Evolutionary conservation across 1,140 invertebrate species (phyloP), one percentile per base, ranked within the genome.

Genomic region (Brachionus paranguensis): DNA sequence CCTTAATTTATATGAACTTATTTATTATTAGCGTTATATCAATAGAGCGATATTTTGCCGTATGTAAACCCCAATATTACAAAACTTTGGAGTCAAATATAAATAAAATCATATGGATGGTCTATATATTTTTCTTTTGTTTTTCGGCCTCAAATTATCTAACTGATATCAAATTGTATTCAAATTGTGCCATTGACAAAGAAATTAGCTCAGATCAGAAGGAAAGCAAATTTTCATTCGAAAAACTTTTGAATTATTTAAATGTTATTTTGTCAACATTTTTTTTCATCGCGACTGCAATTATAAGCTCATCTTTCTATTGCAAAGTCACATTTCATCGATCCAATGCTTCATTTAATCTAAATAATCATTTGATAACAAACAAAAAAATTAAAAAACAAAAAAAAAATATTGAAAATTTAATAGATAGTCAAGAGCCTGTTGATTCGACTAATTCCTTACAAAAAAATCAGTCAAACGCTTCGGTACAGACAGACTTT

Each of bases 21-120:
- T 76, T 76, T 50, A 81, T 68, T 3, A 64, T 81, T 10, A 81
- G 53, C 37, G 37, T 81, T 14, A 81, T 81, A 27, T 81, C 78
- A 45, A 37, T 81, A 37, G 78, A 81, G 29, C 11, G 78, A 64
- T 81, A 68, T 20, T 81, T 81, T 68, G 78, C 78, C 8, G 78
- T 81, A 5, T 81, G 78, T 45, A 81, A 68, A 64, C 78, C 78
- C 7, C 41, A 76, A 20, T 76, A 76, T 50, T 76, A 76, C 20
- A 76, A 50, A 76, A 27, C 4, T 14, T 50, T 76, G 20, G 72
- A 76, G 17, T 12, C 7, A 50, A 76, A 76, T 50, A 76, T 76
- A 47, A 76, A 76, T 17, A 76, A 76, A 47, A 76, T 76, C 2
- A 47, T 76, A 37, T 76, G 72, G 72, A 11, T 76, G 3, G 41